Conservation (phyloP, 2,797 vertebrate species). For the Myotis findleyi region DNA sequence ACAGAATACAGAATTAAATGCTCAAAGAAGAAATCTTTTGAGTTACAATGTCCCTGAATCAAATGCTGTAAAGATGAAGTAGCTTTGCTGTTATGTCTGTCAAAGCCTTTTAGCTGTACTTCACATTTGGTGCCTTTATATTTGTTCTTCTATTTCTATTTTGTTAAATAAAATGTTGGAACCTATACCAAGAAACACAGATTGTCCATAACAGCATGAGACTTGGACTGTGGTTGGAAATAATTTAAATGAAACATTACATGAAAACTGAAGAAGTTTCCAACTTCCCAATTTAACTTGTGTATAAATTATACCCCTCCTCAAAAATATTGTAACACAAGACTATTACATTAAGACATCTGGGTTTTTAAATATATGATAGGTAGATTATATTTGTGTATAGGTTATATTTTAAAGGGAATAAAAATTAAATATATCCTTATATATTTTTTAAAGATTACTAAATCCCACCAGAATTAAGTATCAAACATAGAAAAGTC, state of each 20-base stretch:
- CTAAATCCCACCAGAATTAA: conserved; percentile 58
- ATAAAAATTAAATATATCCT: conserved; percentile 73
- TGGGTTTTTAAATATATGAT: conserved; percentile 74
- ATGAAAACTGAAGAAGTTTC: conserved; percentile 79
- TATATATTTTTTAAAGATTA: conserved; percentile 70
- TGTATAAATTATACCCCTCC: conserved; percentile 79
- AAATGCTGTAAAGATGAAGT: conserved; percentile 86
- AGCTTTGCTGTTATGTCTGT: conserved; percentile 87
- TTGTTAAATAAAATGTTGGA: conserved; percentile 88
- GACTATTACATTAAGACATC: conserved; percentile 71
- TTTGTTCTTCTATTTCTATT: conserved; percentile 88
- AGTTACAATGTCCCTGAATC: conserved; percentile 85
- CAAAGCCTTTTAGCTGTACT: conserved; percentile 87
- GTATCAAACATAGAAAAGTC: conserved; percentile 56
- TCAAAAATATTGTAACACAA: conserved; percentile 74
- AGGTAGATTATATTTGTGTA: conserved; percentile 58
- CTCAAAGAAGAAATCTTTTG: conserved; percentile 87
- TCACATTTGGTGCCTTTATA: conserved; percentile 88
- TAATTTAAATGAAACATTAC: conserved; percentile 75
- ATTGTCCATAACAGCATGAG: conserved; percentile 84
- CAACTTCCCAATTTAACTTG: conserved; percentile 83
- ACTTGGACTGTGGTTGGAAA: conserved; percentile 82
- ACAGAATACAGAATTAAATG: conserved; percentile 86
- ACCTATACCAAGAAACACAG: conserved; percentile 83
- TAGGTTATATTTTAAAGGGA: conserved; percentile 63